Conservation (phyloP, 2,113 vertebrate genomes). For the Xerus inauris region DNA sequence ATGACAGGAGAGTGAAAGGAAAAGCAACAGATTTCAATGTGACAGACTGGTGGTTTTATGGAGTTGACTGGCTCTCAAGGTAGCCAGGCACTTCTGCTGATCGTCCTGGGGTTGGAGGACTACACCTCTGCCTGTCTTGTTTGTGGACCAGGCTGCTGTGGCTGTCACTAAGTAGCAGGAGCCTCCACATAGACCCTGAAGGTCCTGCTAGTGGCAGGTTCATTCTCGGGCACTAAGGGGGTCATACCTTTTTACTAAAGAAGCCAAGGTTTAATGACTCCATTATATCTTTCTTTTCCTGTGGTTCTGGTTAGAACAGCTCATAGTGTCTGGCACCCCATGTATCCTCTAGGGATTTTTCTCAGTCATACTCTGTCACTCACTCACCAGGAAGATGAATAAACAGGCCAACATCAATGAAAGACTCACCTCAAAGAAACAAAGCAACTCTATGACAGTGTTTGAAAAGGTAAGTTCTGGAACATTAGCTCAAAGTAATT, state of each 20-base stretch:
- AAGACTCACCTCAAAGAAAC: background rate
- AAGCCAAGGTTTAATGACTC: background rate
- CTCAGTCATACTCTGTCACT: background rate
- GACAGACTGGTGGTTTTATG: background rate
- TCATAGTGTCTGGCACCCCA: fast-evolving
- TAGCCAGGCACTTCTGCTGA: background rate
- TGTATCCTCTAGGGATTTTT: fast-evolving
- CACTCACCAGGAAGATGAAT: background rate
- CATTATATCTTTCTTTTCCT: background rate
- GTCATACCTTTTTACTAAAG: background rate
- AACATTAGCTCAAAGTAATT: background rate
- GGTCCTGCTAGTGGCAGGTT: background rate
- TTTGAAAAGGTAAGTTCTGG: background rate
- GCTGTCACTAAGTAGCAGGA: background rate
- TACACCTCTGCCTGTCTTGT: too few relatives aligned
- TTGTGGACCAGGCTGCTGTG: too few relatives aligned
- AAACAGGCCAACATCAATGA: background rate
- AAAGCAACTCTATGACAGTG: background rate
- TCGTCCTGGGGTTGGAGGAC: background rate
- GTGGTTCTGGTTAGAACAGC: fast-evolving
- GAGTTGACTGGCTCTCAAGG: background rate
- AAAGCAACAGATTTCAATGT: background rate
- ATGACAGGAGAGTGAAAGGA: background rate
- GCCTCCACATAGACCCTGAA: background rate
- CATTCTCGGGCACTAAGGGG: background rate